Conservation (phyloP, 2,113 vertebrate genomes). For the Pangasianodon hypophthalmus region DNA sequence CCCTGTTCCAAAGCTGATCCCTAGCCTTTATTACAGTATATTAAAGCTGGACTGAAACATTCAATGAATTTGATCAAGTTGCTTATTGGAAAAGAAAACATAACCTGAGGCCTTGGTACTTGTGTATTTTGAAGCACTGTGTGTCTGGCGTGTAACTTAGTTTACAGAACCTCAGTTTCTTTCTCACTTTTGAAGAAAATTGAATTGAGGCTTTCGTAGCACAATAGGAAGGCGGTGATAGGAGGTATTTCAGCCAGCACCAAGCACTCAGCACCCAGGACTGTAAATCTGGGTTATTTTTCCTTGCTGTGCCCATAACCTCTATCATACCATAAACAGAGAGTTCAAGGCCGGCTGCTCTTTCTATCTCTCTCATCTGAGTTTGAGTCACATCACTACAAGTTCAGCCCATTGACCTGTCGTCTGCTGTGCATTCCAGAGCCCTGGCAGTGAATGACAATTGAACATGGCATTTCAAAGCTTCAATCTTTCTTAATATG, state of each 20-base stretch:
- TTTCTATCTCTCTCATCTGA: background rate
- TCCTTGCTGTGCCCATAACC: background rate
- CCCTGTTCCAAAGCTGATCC: conserved; percentile 9
- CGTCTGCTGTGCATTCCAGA: background rate
- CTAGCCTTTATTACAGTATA: conserved; percentile 28
- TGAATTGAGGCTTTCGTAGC: background rate
- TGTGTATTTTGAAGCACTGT: conserved; percentile 10
- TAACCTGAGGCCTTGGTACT: background rate
- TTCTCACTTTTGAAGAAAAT: conserved; percentile 1
- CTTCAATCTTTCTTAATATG: conserved; percentile 5
- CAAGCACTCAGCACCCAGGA: background rate
- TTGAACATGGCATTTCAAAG: conserved; percentile 14
- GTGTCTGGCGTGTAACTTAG: background rate
- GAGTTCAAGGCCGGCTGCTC: conserved; percentile 4
- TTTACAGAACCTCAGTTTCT: background rate
- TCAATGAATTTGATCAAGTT: conserved; percentile 26
- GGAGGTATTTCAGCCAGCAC: background rate
- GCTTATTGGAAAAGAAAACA: conserved; percentile 27
- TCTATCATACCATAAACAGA: conserved; percentile 14
- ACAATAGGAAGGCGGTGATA: background rate
- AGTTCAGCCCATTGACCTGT: conserved; percentile 1
- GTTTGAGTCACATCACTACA: conserved; percentile 13
- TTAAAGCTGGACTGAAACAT: background rate
- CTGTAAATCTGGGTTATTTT: conserved; percentile 6
- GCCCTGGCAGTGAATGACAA: conserved; percentile 11